Evolutionary conservation across 2,888 invertebrate species (phyloP), one percentile per base, ranked within the genome.

Genomic region (Hydroisotoma schaefferi): DNA sequence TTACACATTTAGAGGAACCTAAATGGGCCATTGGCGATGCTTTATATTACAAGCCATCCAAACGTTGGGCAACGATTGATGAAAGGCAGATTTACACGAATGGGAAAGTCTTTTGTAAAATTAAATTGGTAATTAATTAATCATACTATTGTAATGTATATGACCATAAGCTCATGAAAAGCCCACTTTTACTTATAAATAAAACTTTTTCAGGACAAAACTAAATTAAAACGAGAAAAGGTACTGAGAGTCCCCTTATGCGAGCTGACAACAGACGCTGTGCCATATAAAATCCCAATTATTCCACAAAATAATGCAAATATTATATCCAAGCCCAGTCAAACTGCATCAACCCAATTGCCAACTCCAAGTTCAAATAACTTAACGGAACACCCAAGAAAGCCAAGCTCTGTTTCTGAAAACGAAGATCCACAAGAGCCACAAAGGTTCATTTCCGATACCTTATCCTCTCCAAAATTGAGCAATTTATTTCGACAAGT

Each of bases 81-180:
- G 59, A 48, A 27, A 55, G 54, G 48, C 59, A 61, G 33, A 47
- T 47, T 26, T 60, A 57, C 52, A 44, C 54, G 23, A 61, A 49
- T 46, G 65, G 65, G 40, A 61, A 61, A 40, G 48, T 38, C 23
- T 27, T 56, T 25, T 56, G 57, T 26, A 23, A 51, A 27, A 55
- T 65, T 22, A 65, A 65, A 49, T 40, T 61, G 54, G 65, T 65
- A 58, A 33, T n/a, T n/a, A n/a, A n/a, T n/a, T n/a, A n/a, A n/a
- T n/a, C n/a, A n/a, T n/a, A n/a, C n/a, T n/a, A 54, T n/a, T n/a
- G n/a, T n/a, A n/a, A n/a, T n/a, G n/a, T 40, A 20, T 20, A 53
- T 29, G 10, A n/a, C n/a, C n/a, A n/a, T n/a, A n/a, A n/a, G n/a
- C n/a, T n/a, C n/a, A n/a, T n/a, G n/a, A n/a, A n/a, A n/a, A n/a